phyloP scores from a whole-genome alignment of 2,888 invertebrate species.

The Pyrgus malvae region DNA sequence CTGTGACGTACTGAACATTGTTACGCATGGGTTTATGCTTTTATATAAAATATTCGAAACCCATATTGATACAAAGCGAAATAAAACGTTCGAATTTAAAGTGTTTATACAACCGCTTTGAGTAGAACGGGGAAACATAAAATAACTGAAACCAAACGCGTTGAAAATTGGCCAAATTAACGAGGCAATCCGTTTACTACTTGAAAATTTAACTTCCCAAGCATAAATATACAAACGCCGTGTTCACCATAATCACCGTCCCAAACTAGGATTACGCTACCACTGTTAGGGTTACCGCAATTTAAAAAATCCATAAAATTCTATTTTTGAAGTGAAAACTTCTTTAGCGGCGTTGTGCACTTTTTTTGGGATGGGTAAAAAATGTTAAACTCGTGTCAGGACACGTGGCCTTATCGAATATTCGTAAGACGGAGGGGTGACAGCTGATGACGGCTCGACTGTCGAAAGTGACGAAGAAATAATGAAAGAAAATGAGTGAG shows the following conservation, averaged over 20 bases:
- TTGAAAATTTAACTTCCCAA: conserved; percentile 29
- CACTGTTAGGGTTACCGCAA: conserved; percentile 5
- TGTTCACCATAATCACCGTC: conserved; percentile 28
- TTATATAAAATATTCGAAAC: too few relatives aligned
- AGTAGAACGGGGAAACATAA: conserved; percentile 15
- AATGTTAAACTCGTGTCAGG: too few relatives aligned
- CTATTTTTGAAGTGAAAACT: too few relatives aligned
- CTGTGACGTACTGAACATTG: not conserved
- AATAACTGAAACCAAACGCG: conserved; percentile 24
- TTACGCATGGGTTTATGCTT: too few relatives aligned
- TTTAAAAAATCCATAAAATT: not conserved
- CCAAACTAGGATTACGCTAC: conserved; percentile 26
- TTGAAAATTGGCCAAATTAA: conserved; percentile 29
- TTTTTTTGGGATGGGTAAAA: too few relatives aligned
- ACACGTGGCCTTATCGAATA: too few relatives aligned
- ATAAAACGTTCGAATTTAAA: not conserved
- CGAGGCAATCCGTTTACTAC: conserved; percentile 29
- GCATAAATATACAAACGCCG: conserved; percentile 29
- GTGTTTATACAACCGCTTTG: conserved; percentile 7
- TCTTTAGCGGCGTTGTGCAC: too few relatives aligned
- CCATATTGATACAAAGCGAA: not conserved
- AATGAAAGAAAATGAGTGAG: too few relatives aligned
- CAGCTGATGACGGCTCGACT: too few relatives aligned
- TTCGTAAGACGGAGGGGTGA: too few relatives aligned
- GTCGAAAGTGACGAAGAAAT: too few relatives aligned